phyloP scores from a whole-genome alignment of 2,797 vertebrate species.

The Spondyliosoma cantharus region DNA sequence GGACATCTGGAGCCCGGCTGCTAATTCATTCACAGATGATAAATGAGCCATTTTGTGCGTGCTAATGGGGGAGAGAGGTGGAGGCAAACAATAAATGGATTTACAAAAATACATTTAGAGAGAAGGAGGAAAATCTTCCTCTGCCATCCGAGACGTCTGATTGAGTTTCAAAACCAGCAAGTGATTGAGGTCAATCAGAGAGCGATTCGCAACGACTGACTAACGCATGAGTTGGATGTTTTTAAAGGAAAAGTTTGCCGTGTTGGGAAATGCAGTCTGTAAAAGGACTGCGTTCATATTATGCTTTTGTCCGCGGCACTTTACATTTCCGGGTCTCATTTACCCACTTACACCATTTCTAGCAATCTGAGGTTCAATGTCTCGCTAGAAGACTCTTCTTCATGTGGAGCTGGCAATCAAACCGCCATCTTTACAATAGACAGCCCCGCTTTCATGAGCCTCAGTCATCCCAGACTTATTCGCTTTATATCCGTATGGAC shows the following conservation, averaged over 20 bases:
- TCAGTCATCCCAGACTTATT: no score
- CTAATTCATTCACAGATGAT: constrained; percentile 75
- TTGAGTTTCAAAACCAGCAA: constrained; percentile 45
- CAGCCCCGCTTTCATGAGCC: neutral
- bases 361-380: neutral
- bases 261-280: constrained; percentile 7
- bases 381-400: no score
- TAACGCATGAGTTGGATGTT: neutral
- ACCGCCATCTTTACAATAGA: no score
- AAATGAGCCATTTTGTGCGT: constrained; percentile 59
- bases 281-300: neutral
- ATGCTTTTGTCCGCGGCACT: neutral
- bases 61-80: constrained; percentile 54
- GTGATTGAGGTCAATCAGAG: constrained; percentile 37
- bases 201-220: neutral
- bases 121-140: constrained; percentile 26
- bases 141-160: constrained; percentile 41
- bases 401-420: no score
- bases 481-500: neutral
- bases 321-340: neutral
- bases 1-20: constrained; percentile 70
- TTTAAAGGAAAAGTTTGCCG: constrained; percentile 3
- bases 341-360: neutral
- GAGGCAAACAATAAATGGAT: constrained; percentile 66
- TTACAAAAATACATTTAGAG: constrained; percentile 49